Percentiles rank a stretch among this genome's conserved stretches.
These are phyloP conservation scores for Anisognathus igniventris DNA, from an alignment of 2,797 vertebrate species.

Conservation along the genomic window DNA sequence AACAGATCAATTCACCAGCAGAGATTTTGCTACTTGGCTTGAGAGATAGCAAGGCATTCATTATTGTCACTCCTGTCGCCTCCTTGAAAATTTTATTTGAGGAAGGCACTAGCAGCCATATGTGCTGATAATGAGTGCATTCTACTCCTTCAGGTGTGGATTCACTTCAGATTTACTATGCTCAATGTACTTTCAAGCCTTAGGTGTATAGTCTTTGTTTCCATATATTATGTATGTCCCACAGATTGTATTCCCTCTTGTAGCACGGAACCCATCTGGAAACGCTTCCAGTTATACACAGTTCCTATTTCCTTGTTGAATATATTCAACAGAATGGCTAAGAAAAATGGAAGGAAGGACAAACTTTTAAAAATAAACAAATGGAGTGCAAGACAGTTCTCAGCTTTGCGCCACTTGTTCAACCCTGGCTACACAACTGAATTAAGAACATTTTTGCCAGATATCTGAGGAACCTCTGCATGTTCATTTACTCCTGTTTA, in stretches of 20 bases:
- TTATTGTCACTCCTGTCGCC: background rate
- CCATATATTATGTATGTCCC: background rate
- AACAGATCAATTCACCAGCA: background rate
- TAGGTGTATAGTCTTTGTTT: background rate
- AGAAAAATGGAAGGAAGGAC: background rate
- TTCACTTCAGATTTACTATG: background rate
- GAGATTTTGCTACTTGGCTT: background rate
- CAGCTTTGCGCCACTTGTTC: rapidly evolving
- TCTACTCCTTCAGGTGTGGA: background rate
- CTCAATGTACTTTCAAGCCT: background rate
- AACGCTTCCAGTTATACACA: background rate
- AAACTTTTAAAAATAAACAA: background rate
- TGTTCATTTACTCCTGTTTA: background rate
- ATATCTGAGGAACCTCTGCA: background rate
- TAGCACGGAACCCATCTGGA: background rate
- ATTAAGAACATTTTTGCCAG: background rate
- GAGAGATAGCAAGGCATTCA: background rate
- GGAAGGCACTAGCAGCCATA: background rate
- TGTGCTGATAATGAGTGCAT: background rate
- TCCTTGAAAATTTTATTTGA: background rate
- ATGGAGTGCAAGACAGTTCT: background rate
- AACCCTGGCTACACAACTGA: background rate
- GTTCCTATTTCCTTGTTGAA: background rate
- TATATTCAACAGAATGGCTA: background rate
- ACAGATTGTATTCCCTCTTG: background rate